Percentiles rank a stretch among this genome's conserved stretches.
Conservation (phyloP, 2,113 vertebrate species). For the Herpetotheres cachinnans region DNA sequence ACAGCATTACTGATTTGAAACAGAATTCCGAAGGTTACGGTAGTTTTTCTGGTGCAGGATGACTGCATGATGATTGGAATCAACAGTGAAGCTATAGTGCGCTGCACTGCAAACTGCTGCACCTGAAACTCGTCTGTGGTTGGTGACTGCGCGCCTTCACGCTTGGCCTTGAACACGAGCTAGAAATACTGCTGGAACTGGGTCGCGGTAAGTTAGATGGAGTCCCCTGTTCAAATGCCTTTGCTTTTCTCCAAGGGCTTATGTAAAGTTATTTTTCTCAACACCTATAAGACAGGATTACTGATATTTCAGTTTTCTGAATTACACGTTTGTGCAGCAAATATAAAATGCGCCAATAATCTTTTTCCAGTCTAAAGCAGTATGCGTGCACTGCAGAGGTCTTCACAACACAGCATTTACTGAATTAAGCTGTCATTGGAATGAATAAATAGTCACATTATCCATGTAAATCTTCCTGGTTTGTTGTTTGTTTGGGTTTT, state of each 20-base stretch:
- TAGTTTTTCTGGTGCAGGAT: neutral
- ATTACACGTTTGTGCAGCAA: neutral
- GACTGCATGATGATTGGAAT: too few relatives aligned
- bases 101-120: neutral
- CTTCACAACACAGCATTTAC: neutral
- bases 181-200: neutral
- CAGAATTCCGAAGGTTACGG: neutral
- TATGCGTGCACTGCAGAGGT: neutral
- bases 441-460: neutral
- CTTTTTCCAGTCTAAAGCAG: neutral
- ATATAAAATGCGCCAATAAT: neutral
- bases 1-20: neutral
- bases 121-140: neutral
- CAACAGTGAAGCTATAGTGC: neutral
- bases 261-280: neutral
- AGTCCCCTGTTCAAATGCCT: neutral
- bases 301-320: neutral
- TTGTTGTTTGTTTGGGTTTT: too few relatives aligned
- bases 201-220: rapidly evolving
- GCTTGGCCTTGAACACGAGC: neutral
- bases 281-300: neutral
- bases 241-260: neutral
- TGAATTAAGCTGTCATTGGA: neutral
- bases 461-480: neutral
- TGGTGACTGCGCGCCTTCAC: neutral